Evolutionary conservation across 1,140 invertebrate species (phyloP).

Genomic region (Lordiphosa collinella): DNA sequence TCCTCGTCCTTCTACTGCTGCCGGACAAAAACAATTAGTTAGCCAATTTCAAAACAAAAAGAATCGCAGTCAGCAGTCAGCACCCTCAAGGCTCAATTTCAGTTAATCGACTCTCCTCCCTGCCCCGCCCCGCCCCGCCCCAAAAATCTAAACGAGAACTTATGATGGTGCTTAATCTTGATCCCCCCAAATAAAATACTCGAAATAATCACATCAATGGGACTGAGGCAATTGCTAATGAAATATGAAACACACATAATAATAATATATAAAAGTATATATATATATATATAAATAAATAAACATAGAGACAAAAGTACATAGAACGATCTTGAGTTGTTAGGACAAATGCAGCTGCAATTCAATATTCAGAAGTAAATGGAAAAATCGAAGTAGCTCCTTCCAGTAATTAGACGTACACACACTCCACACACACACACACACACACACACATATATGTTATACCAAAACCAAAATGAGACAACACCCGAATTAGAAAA

Average conservation of each 20-base stretch:
- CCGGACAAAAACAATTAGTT: slow-evolving; percentile 12
- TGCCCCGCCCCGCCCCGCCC: not conserved
- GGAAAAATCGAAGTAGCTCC: slow-evolving; percentile 52
- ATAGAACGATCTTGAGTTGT: slow-evolving; percentile 1
- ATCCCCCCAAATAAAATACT: slow-evolving; percentile 54
- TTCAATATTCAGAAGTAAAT: slow-evolving; percentile 3
- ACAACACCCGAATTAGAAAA: not conserved
- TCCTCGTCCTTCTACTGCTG: not conserved
- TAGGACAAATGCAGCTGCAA: too few species aligned
- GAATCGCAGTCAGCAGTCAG: not conserved
- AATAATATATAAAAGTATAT: slow-evolving; percentile 8
- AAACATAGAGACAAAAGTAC: slow-evolving; percentile 4
- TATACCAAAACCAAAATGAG: not conserved
- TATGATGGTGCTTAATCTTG: slow-evolving; percentile 68
- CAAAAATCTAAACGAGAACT: slow-evolving; percentile 27
- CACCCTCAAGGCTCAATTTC: slow-evolving; percentile 2
- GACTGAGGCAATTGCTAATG: slow-evolving; percentile 67
- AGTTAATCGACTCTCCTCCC: not conserved
- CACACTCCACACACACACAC: not conserved
- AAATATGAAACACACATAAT: slow-evolving; percentile 6
- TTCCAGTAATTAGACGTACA: slow-evolving; percentile 28
- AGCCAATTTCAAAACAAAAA: not conserved
- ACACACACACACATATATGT: not conserved
- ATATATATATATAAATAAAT: slow-evolving; percentile 1
- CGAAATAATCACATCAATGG: slow-evolving; percentile 51